A percentile compares a stretch with the other conserved stretches of the same genome.
Conservation (phyloP, 2,113 vertebrate genomes). For the Elanoides forficatus region DNA sequence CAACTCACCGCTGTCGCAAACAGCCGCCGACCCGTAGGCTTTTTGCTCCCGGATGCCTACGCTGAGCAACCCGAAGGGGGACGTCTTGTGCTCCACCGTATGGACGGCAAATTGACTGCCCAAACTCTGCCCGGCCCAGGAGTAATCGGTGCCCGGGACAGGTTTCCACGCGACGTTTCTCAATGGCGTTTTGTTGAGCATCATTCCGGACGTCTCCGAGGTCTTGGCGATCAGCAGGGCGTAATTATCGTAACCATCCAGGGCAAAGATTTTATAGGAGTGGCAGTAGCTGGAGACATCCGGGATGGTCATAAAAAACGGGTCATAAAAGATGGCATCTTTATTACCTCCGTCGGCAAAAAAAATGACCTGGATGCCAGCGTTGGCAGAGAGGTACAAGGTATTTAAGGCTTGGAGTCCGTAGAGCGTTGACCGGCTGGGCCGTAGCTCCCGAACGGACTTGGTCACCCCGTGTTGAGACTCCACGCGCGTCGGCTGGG, state of each 20-base stretch:
- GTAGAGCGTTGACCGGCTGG: not conserved
- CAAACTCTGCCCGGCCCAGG: conserved; percentile 65
- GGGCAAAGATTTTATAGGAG: conserved; percentile 57
- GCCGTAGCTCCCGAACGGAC: not conserved
- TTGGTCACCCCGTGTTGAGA: not conserved
- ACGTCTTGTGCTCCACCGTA: conserved; percentile 20
- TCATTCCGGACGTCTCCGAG: not conserved
- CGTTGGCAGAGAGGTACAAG: conserved; percentile 57
- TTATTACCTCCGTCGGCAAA: conserved; percentile 63
- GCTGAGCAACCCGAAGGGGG: conserved; percentile 69
- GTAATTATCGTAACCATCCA: conserved; percentile 59
- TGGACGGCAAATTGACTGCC: not conserved
- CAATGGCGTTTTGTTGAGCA: conserved; percentile 17
- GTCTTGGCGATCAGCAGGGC: conserved; percentile 68
- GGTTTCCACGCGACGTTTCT: conserved; percentile 35
- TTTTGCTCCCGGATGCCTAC: conserved; percentile 59
- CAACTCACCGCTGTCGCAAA: conserved; percentile 51
- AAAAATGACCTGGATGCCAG: conserved; percentile 75
- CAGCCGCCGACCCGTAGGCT: conserved; percentile 68
- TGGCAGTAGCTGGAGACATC: conserved; percentile 66
- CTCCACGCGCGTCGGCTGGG: conserved; percentile 46
- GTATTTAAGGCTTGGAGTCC: not conserved
- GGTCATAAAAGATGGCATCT: conserved; percentile 8
- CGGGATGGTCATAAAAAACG: conserved; percentile 70
- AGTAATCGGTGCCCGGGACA: conserved; percentile 63